phyloP scores from a whole-genome alignment of 1,140 invertebrate species.

The Bursaphelenchus mucronatus region DNA sequence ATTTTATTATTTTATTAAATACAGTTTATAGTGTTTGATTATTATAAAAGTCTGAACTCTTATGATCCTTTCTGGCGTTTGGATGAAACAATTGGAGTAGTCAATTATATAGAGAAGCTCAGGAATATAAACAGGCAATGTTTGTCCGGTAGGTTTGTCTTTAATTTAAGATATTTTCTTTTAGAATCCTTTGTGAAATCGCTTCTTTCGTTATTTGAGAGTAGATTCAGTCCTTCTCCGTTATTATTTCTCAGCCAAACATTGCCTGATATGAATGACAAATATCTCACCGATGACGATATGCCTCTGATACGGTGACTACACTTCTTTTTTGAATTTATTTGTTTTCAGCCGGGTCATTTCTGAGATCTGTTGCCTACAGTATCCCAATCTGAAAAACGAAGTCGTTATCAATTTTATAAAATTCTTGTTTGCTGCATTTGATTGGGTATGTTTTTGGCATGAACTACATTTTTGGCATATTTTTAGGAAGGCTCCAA shows the following conservation, averaged over 20 bases:
- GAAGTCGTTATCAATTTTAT: slow-evolving; percentile 5
- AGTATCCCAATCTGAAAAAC: neutral
- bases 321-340: neutral
- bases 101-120: neutral
- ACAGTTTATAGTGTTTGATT: slow-evolving; percentile 5
- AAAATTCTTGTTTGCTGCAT: neutral
- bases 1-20: slow-evolving; percentile 3
- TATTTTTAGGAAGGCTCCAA: neutral
- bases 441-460: slow-evolving; percentile 3
- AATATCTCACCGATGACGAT: slow-evolving; percentile 9
- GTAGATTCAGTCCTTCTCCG: neutral
- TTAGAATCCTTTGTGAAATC: slow-evolving; percentile 3
- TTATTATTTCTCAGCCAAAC: slow-evolving; percentile 5
- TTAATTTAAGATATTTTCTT: neutral
- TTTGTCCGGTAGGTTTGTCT: slow-evolving; percentile 4
- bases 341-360: neutral
- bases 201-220: neutral
- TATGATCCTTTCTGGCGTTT: slow-evolving; percentile 16
- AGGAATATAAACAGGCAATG: neutral
- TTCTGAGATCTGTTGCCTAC: neutral
- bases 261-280: neutral
- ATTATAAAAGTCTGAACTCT: neutral
- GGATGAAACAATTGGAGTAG: neutral
- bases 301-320: slow-evolving; percentile 7
- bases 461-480: neutral